Percentiles rank a stretch among this genome's conserved stretches.
Evolutionary conservation across 2,797 vertebrate genomes (phyloP).

Genomic region (Hypotaenidia okinawae): DNA sequence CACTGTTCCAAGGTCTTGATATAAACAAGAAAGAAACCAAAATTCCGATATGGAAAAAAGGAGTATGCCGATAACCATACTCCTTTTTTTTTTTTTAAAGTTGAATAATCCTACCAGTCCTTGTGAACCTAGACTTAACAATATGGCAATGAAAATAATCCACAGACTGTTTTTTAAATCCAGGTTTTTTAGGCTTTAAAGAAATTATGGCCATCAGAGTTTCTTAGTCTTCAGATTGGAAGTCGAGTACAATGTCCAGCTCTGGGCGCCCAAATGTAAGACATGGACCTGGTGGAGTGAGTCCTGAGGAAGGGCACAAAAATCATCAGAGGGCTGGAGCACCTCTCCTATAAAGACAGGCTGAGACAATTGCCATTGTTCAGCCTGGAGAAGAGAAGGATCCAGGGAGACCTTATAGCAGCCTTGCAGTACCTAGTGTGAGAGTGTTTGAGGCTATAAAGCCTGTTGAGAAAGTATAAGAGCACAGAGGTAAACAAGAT

Average conservation of each 20-base stretch:
- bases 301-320: no score
- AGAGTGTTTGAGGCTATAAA: neutral
- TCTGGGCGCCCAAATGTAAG: no score
- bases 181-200: neutral
- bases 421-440: neutral
- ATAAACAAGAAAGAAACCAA: neutral
- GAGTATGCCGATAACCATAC: neutral
- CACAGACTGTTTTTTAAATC: neutral
- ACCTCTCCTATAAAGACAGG: no score
- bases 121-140: neutral
- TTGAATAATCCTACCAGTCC: neutral
- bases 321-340: no score
- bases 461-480: neutral
- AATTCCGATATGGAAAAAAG: neutral
- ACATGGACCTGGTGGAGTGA: no score
- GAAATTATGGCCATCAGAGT: neutral
- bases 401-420: no score
- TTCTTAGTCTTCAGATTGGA: neutral
- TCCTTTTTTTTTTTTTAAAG: neutral
- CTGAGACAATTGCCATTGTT: no score
- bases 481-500: neutral
- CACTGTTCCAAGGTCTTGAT: neutral
- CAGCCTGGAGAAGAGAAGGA: no score
- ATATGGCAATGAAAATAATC: neutral
- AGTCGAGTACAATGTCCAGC: no score